A percentile compares a stretch with the other conserved stretches of the same genome.
These are phyloP conservation scores for Sebastes schlegelii DNA, from an alignment of 2,113 vertebrate genomes.

Conservation along the genomic window DNA sequence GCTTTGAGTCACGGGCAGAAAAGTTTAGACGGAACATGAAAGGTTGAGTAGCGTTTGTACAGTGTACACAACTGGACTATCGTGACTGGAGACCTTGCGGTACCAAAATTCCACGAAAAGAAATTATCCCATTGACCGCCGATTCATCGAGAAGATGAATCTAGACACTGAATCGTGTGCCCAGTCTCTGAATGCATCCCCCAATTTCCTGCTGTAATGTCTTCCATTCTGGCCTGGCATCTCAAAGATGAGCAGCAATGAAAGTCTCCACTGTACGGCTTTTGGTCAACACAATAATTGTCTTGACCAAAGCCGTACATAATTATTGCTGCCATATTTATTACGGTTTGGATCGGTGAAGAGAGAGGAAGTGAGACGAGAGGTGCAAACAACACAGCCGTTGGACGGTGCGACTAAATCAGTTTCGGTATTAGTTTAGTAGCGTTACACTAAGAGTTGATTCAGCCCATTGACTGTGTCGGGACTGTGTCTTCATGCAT, in stretches of 20 bases:
- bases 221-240: slow-evolving; percentile 35
- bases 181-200: slow-evolving; percentile 30
- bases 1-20: background rate
- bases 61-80: slow-evolving; percentile 2
- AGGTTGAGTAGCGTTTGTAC: slow-evolving; percentile 1
- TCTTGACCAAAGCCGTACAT: too few species aligned
- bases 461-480: slow-evolving; percentile 35
- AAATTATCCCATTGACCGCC: slow-evolving; percentile 19
- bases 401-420: background rate
- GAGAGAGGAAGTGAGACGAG: background rate
- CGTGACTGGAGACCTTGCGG: background rate
- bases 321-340: too few species aligned
- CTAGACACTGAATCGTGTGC: slow-evolving; percentile 23
- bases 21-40: slow-evolving; percentile 12
- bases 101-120: background rate
- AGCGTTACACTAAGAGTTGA: slow-evolving; percentile 35
- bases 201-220: slow-evolving; percentile 53
- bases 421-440: background rate
- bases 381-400: slow-evolving; percentile 36
- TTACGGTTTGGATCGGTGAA: slow-evolving; percentile 3
- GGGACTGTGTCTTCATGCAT: slow-evolving; percentile 43
- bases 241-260: slow-evolving; percentile 47
- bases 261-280: slow-evolving; percentile 27
- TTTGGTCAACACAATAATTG: slow-evolving; percentile 24
- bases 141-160: slow-evolving; percentile 41